These are phyloP conservation scores for Serripes groenlandicus DNA, from an alignment of 2,888 invertebrate genomes.

Conservation along the genomic window DNA sequence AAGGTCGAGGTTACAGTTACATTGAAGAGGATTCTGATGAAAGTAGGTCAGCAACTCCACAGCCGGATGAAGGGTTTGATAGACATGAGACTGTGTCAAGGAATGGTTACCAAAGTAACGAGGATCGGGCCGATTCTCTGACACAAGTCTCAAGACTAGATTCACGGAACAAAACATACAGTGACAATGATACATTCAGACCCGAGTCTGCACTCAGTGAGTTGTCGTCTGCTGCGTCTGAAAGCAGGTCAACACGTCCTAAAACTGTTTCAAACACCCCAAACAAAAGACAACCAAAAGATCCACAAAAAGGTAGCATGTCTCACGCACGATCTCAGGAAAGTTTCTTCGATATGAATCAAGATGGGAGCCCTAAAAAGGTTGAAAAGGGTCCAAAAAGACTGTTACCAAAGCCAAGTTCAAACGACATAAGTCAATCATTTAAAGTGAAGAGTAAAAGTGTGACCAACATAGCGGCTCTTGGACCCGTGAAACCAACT, in stretches of 20 bases:
- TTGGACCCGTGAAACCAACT: conserved; percentile 79
- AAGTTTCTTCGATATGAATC: conserved; percentile 73
- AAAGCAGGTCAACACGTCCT: conserved; percentile 53
- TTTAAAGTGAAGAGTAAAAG: conserved; percentile 80
- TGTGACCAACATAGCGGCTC: conserved; percentile 72
- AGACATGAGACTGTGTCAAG: conserved; percentile 29
- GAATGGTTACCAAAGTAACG: conserved; percentile 61
- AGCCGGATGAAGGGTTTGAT: conserved; percentile 24
- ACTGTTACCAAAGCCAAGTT: conserved; percentile 75
- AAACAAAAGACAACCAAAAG: conserved; percentile 47
- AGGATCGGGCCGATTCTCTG: conserved; percentile 61
- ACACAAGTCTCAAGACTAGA: conserved; percentile 63
- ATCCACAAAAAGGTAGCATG: conserved; percentile 55
- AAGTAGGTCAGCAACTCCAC: conserved; percentile 62
- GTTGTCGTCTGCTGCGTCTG: conserved; percentile 70
- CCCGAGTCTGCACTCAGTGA: conserved; percentile 73
- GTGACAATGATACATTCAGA: conserved; percentile 65
- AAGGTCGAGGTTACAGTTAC: conserved; percentile 43
- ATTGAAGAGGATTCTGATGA: conserved; percentile 54
- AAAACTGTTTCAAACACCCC: conserved; percentile 52
- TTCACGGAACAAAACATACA: conserved; percentile 57
- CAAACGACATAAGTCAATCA: conserved; percentile 68
- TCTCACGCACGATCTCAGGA: conserved; percentile 78
- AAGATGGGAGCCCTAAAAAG: conserved; percentile 54
- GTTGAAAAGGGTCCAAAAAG: conserved; percentile 76